These are phyloP conservation scores for Melanogrammus aeglefinus DNA, from an alignment of 2,797 vertebrate species.

Conservation along the genomic window DNA sequence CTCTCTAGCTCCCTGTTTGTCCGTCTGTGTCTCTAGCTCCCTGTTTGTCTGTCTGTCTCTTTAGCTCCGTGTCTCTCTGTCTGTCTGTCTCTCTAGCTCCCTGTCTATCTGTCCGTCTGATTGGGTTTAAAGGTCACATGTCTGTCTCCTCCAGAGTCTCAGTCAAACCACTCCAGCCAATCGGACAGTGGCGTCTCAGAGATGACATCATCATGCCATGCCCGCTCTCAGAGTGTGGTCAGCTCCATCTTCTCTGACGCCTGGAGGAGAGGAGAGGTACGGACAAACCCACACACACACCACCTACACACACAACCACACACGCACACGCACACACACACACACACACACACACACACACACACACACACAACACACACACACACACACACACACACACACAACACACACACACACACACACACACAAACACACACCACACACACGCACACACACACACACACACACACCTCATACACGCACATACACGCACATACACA, in stretches of 20 bases:
- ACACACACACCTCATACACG: background rate
- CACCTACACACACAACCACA: background rate
- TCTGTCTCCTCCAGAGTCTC: conserved; percentile 70
- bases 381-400: background rate
- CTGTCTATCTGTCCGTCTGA: background rate
- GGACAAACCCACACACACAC: background rate
- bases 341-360: conserved; percentile 2
- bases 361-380: background rate
- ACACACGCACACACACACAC: conserved; percentile 3
- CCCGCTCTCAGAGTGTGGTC: conserved; percentile 92
- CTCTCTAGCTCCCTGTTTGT: background rate
- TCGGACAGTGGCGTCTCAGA: conserved; percentile 97
- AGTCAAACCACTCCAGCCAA: conserved; percentile 96
- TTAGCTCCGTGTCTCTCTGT: background rate
- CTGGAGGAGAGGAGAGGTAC: conserved; percentile 91
- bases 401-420: background rate
- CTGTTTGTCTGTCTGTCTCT: background rate
- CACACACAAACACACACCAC: conserved; percentile 1
- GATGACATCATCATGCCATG: conserved; percentile 83
- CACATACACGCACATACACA: background rate
- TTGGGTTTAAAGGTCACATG: background rate
- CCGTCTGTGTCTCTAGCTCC: background rate
- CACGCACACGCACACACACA: conserved; percentile 9
- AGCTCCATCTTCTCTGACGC: conserved; percentile 98
- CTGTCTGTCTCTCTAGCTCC: conserved; percentile 1